These are phyloP conservation scores for Encarsia formosa DNA, from an alignment of 2,888 invertebrate genomes.

Conservation along the genomic window DNA sequence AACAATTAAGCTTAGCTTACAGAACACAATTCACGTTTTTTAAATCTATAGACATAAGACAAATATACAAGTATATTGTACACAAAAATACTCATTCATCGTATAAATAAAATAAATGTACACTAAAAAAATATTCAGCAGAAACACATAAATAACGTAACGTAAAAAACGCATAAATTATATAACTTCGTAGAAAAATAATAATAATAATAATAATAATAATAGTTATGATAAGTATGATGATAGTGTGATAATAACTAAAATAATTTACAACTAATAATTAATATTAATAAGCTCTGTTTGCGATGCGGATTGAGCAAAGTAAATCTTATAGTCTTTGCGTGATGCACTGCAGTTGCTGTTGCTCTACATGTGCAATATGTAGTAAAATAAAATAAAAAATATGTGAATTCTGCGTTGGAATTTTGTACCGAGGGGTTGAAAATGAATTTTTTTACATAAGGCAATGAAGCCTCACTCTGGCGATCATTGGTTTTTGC, in stretches of 20 bases:
- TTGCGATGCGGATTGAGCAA: slow-evolving; percentile 9
- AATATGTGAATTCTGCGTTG: slow-evolving; percentile 1
- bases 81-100: slow-evolving; percentile 27
- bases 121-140: slow-evolving; percentile 22
- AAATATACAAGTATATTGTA: slow-evolving; percentile 20
- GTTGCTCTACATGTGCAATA: too few relatives aligned
- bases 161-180: slow-evolving; percentile 33
- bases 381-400: slow-evolving; percentile 5
- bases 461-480: slow-evolving; percentile 21
- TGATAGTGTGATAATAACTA: slow-evolving; percentile 15
- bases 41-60: slow-evolving; percentile 19
- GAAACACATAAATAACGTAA: slow-evolving; percentile 31
- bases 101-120: slow-evolving; percentile 29
- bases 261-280: slow-evolving; percentile 10
- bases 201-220: slow-evolving; percentile 30
- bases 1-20: slow-evolving; percentile 45
- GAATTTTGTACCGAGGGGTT: slow-evolving; percentile 5
- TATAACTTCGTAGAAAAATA: slow-evolving; percentile 34
- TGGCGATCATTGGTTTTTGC: slow-evolving; percentile 15
- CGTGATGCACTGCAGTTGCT: too few relatives aligned
- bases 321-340: too few relatives aligned
- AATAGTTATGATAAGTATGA: slow-evolving; percentile 26
- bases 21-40: slow-evolving; percentile 38
- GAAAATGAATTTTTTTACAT: slow-evolving; percentile 15
- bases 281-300: slow-evolving; percentile 27